Evolutionary conservation across 2,888 invertebrate species (phyloP).

Genomic region (Brachylomia viminalis): DNA sequence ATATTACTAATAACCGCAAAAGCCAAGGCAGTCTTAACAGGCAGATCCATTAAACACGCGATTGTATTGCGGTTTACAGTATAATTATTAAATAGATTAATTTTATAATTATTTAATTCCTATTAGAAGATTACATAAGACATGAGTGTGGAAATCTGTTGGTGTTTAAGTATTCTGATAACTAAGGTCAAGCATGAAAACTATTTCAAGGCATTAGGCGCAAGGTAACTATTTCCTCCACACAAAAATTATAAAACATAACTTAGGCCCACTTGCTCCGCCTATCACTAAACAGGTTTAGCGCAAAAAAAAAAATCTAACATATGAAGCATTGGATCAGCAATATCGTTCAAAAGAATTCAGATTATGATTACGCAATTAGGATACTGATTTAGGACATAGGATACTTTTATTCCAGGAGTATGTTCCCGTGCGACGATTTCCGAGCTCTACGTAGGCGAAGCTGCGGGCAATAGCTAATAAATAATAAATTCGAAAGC

Average conservation of each 20-base stretch:
- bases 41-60: slow-evolving; percentile 25
- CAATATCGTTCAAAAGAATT: no score
- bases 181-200: slow-evolving; percentile 34
- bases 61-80: slow-evolving; percentile 10
- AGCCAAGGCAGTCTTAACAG: background rate
- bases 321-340: no score
- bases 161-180: background rate
- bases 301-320: no score
- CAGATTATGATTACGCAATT: no score
- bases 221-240: slow-evolving; percentile 16
- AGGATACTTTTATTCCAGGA: no score
- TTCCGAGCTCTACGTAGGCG: no score
- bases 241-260: background rate
- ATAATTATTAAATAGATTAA: background rate
- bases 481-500: no score
- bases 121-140: slow-evolving; percentile 27
- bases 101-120: slow-evolving; percentile 4
- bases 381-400: no score
- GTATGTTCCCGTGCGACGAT: no score
- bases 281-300: no score
- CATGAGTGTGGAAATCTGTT: slow-evolving; percentile 17
- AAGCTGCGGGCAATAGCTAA: no score
- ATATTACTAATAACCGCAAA: slow-evolving; percentile 19
- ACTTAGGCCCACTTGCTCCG: no score
- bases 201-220: background rate